These are phyloP conservation scores for Musca domestica DNA, from an alignment of 1,140 invertebrate species.

Conservation along the genomic window DNA sequence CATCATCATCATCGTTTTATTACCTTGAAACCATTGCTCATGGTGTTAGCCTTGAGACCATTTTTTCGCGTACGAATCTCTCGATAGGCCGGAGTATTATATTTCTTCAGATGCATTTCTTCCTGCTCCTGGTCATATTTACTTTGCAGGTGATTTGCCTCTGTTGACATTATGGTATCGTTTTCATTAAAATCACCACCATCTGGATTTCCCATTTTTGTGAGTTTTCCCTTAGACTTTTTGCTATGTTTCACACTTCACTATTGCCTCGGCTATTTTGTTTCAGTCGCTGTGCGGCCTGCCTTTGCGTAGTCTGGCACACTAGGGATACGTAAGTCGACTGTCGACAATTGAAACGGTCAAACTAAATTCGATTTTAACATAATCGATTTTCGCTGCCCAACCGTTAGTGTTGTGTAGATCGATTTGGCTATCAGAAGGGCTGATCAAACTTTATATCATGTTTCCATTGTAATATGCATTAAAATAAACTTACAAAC, in stretches of 20 bases:
- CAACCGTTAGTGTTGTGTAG: no score
- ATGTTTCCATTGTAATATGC: no score
- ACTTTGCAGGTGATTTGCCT: conserved; percentile 11
- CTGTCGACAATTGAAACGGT: no score
- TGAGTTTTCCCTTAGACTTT: neutral
- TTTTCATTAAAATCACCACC: conserved; percentile 10
- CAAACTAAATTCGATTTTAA: no score
- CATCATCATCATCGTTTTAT: conserved; percentile 16
- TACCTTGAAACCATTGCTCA: conserved; percentile 39
- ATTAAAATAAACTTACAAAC: no score
- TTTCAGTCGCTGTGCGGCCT: no score
- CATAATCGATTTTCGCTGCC: no score
- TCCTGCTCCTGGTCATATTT: conserved; percentile 25
- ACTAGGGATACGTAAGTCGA: no score
- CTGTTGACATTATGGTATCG: conserved; percentile 8
- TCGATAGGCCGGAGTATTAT: conserved; percentile 42
- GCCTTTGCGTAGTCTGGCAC: no score
- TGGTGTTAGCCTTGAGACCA: conserved; percentile 29
- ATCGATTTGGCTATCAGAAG: no score
- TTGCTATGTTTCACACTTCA: neutral
- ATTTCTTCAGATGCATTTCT: conserved; percentile 33
- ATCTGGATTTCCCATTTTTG: conserved; percentile 24
- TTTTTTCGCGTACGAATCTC: conserved; percentile 45
- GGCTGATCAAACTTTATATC: no score
- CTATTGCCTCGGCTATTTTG: neutral